Conservation (phyloP, 2,797 vertebrate species). For the Cuculus canorus region DNA sequence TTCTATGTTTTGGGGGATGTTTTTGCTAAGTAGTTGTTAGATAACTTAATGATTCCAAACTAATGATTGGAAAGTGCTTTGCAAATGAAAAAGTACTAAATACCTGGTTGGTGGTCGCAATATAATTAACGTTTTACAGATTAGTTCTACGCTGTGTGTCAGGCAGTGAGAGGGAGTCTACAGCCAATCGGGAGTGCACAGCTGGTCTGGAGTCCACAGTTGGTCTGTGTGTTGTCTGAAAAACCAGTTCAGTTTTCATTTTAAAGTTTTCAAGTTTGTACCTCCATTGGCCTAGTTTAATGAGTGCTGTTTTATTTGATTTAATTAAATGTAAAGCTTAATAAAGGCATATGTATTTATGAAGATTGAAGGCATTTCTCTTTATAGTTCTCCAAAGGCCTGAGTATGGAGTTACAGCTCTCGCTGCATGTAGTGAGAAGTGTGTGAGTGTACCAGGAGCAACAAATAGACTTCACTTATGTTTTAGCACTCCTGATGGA, state of each 20-base stretch:
- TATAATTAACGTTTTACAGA: neutral
- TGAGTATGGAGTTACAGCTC: neutral
- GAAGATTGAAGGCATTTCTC: neutral
- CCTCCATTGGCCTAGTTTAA: neutral
- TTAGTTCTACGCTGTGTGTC: fast-evolving
- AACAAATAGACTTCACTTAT: neutral
- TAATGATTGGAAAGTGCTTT: neutral
- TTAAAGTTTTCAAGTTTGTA: neutral
- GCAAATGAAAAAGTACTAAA: neutral
- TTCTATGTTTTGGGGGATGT: neutral
- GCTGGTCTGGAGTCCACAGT: neutral
- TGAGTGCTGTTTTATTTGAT: neutral
- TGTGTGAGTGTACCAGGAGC: neutral
- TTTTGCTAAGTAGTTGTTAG: neutral
- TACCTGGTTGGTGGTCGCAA: neutral
- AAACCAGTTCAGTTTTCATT: neutral
- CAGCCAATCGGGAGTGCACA: too few species aligned
- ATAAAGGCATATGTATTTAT: neutral
- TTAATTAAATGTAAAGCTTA: neutral
- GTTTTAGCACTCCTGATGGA: neutral
- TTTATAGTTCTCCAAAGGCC: neutral
- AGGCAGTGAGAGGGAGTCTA: neutral
- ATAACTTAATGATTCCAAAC: too few species aligned
- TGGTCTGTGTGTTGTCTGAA: neutral
- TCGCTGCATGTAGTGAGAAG: neutral